Conservation (phyloP, 2,888 invertebrate genomes). For the Penaeus monodon region DNA sequence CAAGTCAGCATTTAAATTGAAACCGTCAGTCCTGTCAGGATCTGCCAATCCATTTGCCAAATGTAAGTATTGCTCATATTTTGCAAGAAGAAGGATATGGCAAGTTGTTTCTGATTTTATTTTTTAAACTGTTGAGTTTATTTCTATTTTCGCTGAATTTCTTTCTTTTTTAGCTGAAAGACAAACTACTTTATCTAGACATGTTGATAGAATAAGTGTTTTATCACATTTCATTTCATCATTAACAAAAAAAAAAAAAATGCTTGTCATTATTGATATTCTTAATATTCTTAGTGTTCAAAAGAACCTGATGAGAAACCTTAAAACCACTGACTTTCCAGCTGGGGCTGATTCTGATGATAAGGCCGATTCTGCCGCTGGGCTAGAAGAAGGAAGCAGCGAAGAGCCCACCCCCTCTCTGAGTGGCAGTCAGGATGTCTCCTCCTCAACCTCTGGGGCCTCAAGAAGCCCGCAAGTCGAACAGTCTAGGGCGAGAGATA, state of each 20-base stretch:
- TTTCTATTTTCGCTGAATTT: no score
- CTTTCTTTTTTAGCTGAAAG: no score
- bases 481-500: conserved; percentile 17
- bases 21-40: conserved; percentile 45
- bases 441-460: conserved; percentile 20
- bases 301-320: no score
- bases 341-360: background rate
- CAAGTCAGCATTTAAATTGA: conserved; percentile 53
- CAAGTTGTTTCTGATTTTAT: background rate
- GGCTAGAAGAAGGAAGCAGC: conserved; percentile 25
- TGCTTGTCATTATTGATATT: no score
- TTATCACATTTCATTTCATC: no score
- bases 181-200: no score
- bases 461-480: conserved; percentile 11
- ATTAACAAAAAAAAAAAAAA: no score
- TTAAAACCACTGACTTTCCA: background rate
- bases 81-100: background rate
- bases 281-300: no score
- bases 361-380: conserved; percentile 33
- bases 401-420: conserved; percentile 9
- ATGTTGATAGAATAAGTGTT: no score
- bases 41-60: conserved; percentile 47
- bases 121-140: no score
- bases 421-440: conserved; percentile 8
- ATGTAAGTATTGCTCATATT: conserved; percentile 13